phyloP scores from a whole-genome alignment of 1,140 invertebrate species.

The Platorchestia sp. region DNA sequence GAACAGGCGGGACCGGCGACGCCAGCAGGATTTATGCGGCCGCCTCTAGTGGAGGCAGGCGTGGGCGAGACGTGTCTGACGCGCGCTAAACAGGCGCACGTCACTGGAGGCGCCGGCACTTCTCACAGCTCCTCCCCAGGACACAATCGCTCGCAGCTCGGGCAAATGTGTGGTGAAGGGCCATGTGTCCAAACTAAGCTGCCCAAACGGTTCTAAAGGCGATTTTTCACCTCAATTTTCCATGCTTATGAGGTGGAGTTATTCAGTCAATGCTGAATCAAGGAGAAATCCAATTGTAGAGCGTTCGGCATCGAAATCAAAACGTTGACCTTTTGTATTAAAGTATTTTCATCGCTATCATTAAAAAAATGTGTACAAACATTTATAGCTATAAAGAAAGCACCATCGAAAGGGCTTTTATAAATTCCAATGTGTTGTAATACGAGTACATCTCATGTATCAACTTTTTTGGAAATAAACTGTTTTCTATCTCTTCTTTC shows the following conservation, averaged over 20 bases:
- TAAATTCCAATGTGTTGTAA: too few relatives aligned
- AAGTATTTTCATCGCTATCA: too few relatives aligned
- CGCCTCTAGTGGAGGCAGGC: background rate
- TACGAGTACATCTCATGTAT: too few relatives aligned
- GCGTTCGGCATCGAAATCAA: too few relatives aligned
- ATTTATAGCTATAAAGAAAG: too few relatives aligned
- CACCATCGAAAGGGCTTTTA: too few relatives aligned
- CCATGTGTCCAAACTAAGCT: background rate
- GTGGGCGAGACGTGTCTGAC: conserved; percentile 34
- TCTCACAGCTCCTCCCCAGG: background rate
- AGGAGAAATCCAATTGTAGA: background rate
- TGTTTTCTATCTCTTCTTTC: too few relatives aligned
- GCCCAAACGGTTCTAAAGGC: background rate
- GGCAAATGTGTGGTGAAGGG: background rate
- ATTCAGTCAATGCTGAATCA: background rate
- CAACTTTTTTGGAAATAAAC: too few relatives aligned
- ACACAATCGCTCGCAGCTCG: background rate
- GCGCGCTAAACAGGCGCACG: background rate
- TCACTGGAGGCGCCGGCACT: background rate
- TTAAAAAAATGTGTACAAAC: too few relatives aligned
- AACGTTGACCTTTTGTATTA: too few relatives aligned
- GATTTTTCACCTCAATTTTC: background rate
- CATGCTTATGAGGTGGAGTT: background rate
- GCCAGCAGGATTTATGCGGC: background rate
- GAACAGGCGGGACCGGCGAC: background rate